These are phyloP conservation scores for Tetrapedia diversipes DNA, from an alignment of 2,888 invertebrate genomes.

Conservation along the genomic window DNA sequence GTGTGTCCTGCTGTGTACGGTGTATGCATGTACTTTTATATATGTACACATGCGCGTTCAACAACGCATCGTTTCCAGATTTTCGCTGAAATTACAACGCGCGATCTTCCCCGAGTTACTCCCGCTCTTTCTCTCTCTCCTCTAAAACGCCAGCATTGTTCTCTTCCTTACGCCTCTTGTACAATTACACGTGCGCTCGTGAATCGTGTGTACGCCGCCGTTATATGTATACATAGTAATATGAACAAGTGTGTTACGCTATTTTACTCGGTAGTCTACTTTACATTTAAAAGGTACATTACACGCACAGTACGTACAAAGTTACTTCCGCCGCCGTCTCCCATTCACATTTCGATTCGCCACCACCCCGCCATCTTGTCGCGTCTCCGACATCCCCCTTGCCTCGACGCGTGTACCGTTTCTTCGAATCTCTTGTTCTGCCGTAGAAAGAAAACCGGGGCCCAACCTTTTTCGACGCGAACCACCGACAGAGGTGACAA, in stretches of 20 bases:
- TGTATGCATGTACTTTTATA: constrained; percentile 8
- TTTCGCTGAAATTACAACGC: constrained; percentile 39
- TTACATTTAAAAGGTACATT: constrained; percentile 67
- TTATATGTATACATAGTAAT: too few species aligned
- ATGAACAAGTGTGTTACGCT: constrained; percentile 67
- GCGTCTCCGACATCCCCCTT: too few species aligned
- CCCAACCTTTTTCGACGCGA: constrained; percentile 21
- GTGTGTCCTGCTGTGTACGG: background rate
- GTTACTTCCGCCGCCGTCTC: constrained; percentile 9
- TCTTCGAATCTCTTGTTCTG: too few species aligned
- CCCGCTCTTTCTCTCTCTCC: too few species aligned
- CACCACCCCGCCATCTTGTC: background rate
- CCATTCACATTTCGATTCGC: background rate
- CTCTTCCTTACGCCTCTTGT: background rate
- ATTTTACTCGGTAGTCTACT: constrained; percentile 51
- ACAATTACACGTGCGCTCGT: constrained; percentile 39
- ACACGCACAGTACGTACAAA: constrained; percentile 69
- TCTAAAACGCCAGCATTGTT: constrained; percentile 19
- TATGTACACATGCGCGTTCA: constrained; percentile 54
- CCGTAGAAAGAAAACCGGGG: constrained; percentile 35
- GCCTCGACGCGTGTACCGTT: too few species aligned
- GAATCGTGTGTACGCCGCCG: constrained; percentile 38
- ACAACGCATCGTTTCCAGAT: constrained; percentile 37
- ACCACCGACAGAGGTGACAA: constrained; percentile 19
- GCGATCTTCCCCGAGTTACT: constrained; percentile 19